Percentiles rank a stretch among this genome's conserved stretches.
Evolutionary conservation across 2,888 invertebrate genomes (phyloP).

Genomic region (Cylindroiulus punctatus): DNA sequence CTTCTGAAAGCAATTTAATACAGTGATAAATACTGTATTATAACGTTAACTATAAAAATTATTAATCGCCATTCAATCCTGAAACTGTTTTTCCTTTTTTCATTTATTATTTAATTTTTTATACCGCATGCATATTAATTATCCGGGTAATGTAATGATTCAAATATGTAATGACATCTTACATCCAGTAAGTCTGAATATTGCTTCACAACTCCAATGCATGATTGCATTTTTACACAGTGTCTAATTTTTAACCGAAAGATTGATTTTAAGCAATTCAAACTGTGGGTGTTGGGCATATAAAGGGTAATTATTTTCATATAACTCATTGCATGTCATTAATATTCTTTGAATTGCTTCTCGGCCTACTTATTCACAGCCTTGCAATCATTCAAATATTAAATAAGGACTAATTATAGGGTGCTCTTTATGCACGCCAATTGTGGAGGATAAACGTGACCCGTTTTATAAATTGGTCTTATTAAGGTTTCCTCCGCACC

Average conservation of each 20-base stretch:
- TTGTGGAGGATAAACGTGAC: background rate
- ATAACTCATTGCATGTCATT: background rate
- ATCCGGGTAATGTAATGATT: too few relatives aligned
- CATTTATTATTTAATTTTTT: too few relatives aligned
- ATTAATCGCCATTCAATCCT: too few relatives aligned
- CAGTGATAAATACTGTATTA: too few relatives aligned
- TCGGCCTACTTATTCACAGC: background rate
- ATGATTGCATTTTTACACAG: background rate
- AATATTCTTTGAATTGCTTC: slow-evolving; percentile 24
- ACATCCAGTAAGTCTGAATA: too few relatives aligned
- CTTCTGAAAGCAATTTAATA: too few relatives aligned
- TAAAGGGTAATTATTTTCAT: background rate
- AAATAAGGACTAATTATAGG: background rate
- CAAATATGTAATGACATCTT: too few relatives aligned
- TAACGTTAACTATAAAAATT: too few relatives aligned
- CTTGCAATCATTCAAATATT: slow-evolving; percentile 8
- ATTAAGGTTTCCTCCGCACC: background rate
- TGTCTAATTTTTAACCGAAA: background rate
- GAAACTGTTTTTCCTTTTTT: too few relatives aligned
- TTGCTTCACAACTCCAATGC: too few relatives aligned
- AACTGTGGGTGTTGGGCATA: background rate
- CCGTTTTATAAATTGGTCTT: background rate
- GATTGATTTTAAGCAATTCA: background rate
- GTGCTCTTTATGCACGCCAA: slow-evolving; percentile 1
- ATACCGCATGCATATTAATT: too few relatives aligned